Evolutionary conservation across 2,797 vertebrate genomes (phyloP).

Genomic region (Centropyge bicolor): DNA sequence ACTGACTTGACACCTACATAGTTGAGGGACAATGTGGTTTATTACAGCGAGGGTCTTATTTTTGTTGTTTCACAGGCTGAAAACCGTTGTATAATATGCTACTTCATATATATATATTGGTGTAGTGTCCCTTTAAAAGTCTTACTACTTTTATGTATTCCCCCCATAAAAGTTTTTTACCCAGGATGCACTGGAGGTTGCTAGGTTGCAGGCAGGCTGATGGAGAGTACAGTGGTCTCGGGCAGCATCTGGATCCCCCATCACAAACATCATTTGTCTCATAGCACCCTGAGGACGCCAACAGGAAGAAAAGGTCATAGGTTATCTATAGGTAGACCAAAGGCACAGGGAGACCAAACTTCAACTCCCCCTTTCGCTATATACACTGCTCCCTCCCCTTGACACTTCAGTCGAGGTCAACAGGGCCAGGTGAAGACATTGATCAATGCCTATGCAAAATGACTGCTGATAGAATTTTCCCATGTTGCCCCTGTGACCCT

Average conservation of each 20-base stretch:
- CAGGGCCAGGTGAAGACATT: not conserved
- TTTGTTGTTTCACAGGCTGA: not conserved
- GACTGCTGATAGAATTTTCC: not conserved
- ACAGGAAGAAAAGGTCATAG: slow-evolving; percentile 23
- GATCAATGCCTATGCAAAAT: not conserved
- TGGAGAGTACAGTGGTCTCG: slow-evolving; percentile 77
- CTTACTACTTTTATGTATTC: no score
- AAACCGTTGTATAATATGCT: no score
- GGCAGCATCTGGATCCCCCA: slow-evolving; percentile 85
- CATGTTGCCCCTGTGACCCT: not conserved
- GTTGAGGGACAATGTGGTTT: not conserved
- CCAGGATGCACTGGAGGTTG: slow-evolving; percentile 14
- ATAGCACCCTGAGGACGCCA: slow-evolving; percentile 83
- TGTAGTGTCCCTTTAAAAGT: no score
- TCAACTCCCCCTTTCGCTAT: not conserved
- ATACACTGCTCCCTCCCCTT: not conserved
- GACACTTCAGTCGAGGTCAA: not conserved
- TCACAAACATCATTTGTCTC: slow-evolving; percentile 86
- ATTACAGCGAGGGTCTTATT: not conserved
- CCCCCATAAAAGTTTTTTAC: slow-evolving; percentile 9
- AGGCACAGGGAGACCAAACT: not conserved
- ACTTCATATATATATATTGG: no score
- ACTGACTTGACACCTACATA: not conserved
- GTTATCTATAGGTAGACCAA: slow-evolving; percentile 11
- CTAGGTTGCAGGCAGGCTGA: slow-evolving; percentile 61